A percentile compares a stretch with the other conserved stretches of the same genome.
phyloP scores from a whole-genome alignment of 2,113 vertebrate species.

The Pampusana beccarii region DNA sequence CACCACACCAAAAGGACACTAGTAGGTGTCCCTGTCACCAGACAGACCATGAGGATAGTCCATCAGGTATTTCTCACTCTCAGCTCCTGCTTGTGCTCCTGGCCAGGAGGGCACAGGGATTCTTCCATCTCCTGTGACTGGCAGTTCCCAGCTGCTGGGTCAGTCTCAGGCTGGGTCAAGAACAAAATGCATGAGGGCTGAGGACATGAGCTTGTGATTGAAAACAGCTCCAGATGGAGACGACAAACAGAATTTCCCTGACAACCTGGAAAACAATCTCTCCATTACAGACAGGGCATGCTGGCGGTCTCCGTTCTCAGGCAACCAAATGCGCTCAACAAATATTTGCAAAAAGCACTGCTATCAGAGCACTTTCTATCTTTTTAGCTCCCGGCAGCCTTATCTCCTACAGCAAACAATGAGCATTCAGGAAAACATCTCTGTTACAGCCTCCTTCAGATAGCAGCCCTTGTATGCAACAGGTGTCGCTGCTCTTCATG shows the following conservation, averaged over 20 bases:
- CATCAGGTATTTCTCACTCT: background rate
- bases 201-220: background rate
- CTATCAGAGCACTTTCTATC: background rate
- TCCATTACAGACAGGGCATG: background rate
- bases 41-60: background rate
- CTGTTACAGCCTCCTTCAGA: background rate
- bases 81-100: background rate
- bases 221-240: constrained; percentile 14
- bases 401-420: background rate
- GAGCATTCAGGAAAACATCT: background rate
- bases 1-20: background rate
- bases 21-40: background rate
- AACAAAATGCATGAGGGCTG: background rate
- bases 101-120: background rate
- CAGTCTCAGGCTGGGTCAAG: background rate
- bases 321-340: background rate
- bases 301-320: background rate
- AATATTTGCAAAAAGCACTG: constrained; percentile 40
- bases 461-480: accelerated
- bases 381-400: background rate
- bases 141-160: background rate
- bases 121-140: background rate
- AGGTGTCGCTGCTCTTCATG: background rate
- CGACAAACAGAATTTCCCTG: background rate
- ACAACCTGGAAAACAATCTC: background rate